A percentile compares a stretch with the other conserved stretches of the same genome.
Conservation (phyloP, 1,140 invertebrate species). For the Meteorus sp. region DNA sequence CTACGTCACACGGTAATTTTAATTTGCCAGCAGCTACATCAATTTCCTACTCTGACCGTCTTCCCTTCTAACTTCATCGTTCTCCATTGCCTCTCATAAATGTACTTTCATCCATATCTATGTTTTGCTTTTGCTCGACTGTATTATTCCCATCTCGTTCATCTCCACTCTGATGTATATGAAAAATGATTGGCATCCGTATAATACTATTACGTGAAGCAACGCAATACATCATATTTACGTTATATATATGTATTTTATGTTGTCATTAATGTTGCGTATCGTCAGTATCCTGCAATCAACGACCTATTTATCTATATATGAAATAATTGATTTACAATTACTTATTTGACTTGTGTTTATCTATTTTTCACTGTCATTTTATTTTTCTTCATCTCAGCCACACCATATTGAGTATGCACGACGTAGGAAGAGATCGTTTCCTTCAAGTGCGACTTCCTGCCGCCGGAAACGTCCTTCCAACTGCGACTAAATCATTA, state of each 20-base stretch:
- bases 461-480: conserved; percentile 52
- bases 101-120: not conserved
- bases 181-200: conserved; percentile 17
- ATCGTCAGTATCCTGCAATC: no score
- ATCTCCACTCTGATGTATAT: conserved; percentile 7
- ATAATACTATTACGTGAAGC: not conserved
- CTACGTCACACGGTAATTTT: conserved; percentile 16
- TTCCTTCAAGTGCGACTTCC: conserved; percentile 47
- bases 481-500: conserved; percentile 46
- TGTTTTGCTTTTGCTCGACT: no score
- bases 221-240: not conserved
- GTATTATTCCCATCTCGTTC: not conserved
- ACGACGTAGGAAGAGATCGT: conserved; percentile 35
- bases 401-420: conserved; percentile 37
- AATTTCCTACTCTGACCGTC: conserved; percentile 20
- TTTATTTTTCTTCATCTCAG: not conserved
- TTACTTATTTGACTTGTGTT: not conserved
- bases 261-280: no score
- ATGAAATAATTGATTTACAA: no score
- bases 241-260: not conserved
- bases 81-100: not conserved
- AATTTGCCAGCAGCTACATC: conserved; percentile 20
- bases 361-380: not conserved
- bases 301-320: no score
- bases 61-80: not conserved